Evolutionary conservation across 2,113 vertebrate genomes (phyloP), one percentile per base, ranked within the genome.

Genomic region (Alouatta palliata): DNA sequence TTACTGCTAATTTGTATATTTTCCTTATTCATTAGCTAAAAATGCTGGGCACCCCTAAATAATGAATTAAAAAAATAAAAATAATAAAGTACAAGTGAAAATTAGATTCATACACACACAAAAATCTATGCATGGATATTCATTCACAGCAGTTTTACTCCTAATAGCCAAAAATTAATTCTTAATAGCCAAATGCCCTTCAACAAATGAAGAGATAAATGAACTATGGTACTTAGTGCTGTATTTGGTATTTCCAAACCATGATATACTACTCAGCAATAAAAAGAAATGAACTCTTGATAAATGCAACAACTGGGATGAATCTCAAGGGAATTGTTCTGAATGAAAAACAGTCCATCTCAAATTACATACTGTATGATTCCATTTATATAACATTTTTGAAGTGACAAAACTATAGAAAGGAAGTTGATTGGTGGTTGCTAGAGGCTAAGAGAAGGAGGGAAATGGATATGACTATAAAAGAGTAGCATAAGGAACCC

Each of bases 21-120:
- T 93, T 90, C 17, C 47, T 79, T 84, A 90, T 52, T 90, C 5
- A 91, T 58, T 90, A 87, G 21, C 49, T 92, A 75, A 96, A 92
- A 87, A 58, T 47, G 79, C 16, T 56, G 13, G 85, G 4, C 11
- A 45, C 47, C 20, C 83, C 68, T 79, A 81, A 47, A 27, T 75
- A 90, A 54, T 82, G 13, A 73, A 68, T 71, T 37, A 82, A 80
- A 9, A 52, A 95, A 94, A 95, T 68, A 17, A 12, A 89, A 93
- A 93, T 52, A 92, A 37, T 35, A 87, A 88, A 12, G 4, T 70
- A 2, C 43, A 95, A 96, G 68, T 80, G 4, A 96, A 97, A 93
- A 88, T 40, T 82, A 54, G 32, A 83, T 93, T 83, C 25, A 43
- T 27, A 73, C 10, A 54, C 45, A 71, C 23, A 90, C n/a, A 85